phyloP scores from a whole-genome alignment of 2,113 vertebrate genomes.

The Ophiodon elongatus region DNA sequence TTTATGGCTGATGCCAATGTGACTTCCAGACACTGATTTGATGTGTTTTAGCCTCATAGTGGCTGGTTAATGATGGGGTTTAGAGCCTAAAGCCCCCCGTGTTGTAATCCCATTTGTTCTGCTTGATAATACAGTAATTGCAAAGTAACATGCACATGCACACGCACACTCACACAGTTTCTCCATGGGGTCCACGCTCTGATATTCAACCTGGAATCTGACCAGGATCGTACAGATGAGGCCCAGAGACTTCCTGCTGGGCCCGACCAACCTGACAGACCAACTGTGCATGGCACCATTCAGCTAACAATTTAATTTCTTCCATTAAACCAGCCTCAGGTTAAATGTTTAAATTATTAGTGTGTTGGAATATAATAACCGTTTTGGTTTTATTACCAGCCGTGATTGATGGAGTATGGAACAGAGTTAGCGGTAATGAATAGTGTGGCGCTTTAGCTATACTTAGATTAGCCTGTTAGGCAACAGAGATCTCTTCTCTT shows the following conservation, averaged over 20 bases:
- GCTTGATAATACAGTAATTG: slow-evolving; percentile 27
- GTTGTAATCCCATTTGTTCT: slow-evolving; percentile 55
- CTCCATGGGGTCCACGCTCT: not conserved
- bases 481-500: slow-evolving; percentile 6
- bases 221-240: slow-evolving; percentile 21
- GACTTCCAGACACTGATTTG: slow-evolving; percentile 15
- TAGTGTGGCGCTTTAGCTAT: slow-evolving; percentile 32
- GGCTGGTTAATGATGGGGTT: slow-evolving; percentile 35
- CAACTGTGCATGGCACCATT: slow-evolving; percentile 20
- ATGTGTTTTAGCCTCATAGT: slow-evolving; percentile 20
- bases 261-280: slow-evolving; percentile 20
- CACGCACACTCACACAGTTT: slow-evolving; percentile 1
- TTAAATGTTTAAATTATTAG: slow-evolving; percentile 35
- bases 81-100: slow-evolving; percentile 22
- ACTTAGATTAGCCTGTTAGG: slow-evolving; percentile 29
- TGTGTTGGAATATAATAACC: slow-evolving; percentile 2
- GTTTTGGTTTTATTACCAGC: slow-evolving; percentile 6
- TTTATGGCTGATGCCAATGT: slow-evolving; percentile 16
- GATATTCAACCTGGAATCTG: slow-evolving; percentile 19
- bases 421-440: slow-evolving; percentile 48
- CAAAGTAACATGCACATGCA: slow-evolving; percentile 1
- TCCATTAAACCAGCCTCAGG: slow-evolving; percentile 8
- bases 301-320: slow-evolving; percentile 36
- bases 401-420: slow-evolving; percentile 34
- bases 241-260: slow-evolving; percentile 36